Percentiles rank a stretch among this genome's conserved stretches.
Conservation (phyloP, 2,113 vertebrate genomes). For the Porphyrio hochstetteri region DNA sequence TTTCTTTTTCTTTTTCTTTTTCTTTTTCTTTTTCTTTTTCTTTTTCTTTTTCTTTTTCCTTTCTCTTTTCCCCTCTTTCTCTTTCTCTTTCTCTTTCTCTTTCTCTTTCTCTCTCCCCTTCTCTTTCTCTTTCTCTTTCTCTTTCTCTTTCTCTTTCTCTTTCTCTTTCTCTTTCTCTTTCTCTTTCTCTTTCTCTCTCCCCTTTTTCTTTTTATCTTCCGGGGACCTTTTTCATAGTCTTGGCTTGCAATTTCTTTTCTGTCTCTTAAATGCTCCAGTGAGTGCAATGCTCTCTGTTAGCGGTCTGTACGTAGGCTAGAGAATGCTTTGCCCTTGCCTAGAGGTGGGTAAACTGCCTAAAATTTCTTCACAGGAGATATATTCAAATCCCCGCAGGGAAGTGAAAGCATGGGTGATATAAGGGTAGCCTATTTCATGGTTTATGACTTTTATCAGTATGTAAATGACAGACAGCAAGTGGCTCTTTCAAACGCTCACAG, state of each 20-base stretch:
- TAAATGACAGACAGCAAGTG: neutral
- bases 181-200: no score
- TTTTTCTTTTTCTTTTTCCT: no score
- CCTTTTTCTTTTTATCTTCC: neutral
- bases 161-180: no score
- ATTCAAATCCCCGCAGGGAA: slow-evolving; percentile 19
- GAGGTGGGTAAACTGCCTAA: neutral
- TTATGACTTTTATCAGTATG: slow-evolving; percentile 18
- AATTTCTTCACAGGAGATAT: neutral
- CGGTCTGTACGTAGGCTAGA: neutral
- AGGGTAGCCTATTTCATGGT: slow-evolving; percentile 22
- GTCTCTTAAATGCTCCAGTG: neutral
- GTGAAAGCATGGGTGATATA: neutral
- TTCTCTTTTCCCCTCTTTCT: no score
- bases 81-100: no score
- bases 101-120: no score
- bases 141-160: no score
- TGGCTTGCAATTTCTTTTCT: neutral
- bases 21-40: no score
- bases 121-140: no score
- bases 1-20: no score
- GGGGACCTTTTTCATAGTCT: neutral
- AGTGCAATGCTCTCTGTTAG: neutral
- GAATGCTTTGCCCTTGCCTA: neutral
- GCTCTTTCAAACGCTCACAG: neutral